phyloP scores from a whole-genome alignment of 2,113 vertebrate species.

The Scytalopus superciliaris region DNA sequence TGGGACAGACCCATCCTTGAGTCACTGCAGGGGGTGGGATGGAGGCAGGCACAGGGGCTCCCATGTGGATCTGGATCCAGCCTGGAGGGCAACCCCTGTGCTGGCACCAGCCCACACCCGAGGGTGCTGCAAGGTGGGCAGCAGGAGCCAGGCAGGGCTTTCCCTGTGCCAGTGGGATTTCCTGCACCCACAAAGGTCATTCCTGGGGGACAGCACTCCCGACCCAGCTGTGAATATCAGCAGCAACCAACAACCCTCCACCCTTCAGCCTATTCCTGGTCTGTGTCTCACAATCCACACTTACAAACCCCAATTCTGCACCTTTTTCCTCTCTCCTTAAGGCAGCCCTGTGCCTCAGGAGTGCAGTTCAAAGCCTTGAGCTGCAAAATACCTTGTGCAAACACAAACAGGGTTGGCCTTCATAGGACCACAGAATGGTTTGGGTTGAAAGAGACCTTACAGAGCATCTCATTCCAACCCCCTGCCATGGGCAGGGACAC shows the following conservation, averaged over 20 bases:
- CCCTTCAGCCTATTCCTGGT: not conserved
- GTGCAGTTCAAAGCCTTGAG: not conserved
- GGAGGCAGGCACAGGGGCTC: not conserved
- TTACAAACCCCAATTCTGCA: not conserved
- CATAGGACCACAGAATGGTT: not conserved
- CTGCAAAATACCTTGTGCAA: not conserved
- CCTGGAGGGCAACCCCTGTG: not conserved
- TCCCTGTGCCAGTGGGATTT: not conserved
- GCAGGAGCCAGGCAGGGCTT: not conserved
- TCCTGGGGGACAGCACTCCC: not conserved
- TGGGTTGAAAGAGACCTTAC: not conserved
- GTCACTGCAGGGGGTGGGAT: accelerated
- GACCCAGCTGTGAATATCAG: not conserved
- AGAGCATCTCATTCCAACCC: not conserved
- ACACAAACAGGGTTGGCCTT: not conserved
- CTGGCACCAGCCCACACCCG: not conserved
- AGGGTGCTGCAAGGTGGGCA: accelerated
- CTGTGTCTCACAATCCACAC: not conserved
- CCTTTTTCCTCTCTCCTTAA: not conserved
- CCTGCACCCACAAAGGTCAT: not conserved
- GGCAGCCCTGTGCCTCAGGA: not conserved
- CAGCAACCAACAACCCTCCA: not conserved
- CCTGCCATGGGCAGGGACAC: not conserved
- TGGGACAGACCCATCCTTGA: accelerated
- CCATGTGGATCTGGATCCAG: too few species aligned